phyloP scores from a whole-genome alignment of 2,113 vertebrate genomes.

The Polypterus senegalus region DNA sequence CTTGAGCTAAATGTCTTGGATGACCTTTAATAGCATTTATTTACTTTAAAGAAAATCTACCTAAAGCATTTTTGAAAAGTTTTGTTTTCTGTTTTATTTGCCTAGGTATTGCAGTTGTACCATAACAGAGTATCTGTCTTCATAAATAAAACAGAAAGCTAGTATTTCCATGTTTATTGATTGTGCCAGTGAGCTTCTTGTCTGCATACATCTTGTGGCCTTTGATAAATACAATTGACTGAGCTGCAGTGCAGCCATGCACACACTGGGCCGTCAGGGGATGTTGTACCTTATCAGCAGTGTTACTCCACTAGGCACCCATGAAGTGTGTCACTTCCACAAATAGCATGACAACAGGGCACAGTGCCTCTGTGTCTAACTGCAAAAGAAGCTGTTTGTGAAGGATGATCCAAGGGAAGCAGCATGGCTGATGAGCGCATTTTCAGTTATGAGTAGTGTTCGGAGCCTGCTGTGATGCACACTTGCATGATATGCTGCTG shows the following conservation, averaged over 20 bases:
- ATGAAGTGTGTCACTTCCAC: neutral
- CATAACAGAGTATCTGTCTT: neutral
- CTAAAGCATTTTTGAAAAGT: no score
- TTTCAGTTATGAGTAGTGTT: no score
- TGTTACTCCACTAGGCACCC: slow-evolving; percentile 24
- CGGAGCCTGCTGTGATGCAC: neutral
- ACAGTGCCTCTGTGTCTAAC: no score
- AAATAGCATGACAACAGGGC: no score
- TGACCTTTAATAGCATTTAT: no score
- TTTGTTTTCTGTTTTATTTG: no score
- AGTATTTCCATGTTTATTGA: slow-evolving; percentile 8
- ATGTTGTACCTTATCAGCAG: slow-evolving; percentile 45
- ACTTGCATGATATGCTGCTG: neutral
- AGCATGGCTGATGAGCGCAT: no score
- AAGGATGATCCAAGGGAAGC: no score
- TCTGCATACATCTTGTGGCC: slow-evolving; percentile 29
- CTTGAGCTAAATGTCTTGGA: no score
- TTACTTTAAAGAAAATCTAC: no score
- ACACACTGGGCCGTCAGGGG: slow-evolving; percentile 46
- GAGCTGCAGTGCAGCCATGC: slow-evolving; percentile 16
- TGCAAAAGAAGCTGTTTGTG: no score
- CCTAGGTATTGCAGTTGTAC: no score
- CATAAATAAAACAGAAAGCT: slow-evolving; percentile 18
- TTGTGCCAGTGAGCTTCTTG: slow-evolving; percentile 8
- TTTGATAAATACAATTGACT: slow-evolving; percentile 28